These are phyloP conservation scores for Riparia riparia DNA, from an alignment of 2,113 vertebrate species.

Conservation along the genomic window DNA sequence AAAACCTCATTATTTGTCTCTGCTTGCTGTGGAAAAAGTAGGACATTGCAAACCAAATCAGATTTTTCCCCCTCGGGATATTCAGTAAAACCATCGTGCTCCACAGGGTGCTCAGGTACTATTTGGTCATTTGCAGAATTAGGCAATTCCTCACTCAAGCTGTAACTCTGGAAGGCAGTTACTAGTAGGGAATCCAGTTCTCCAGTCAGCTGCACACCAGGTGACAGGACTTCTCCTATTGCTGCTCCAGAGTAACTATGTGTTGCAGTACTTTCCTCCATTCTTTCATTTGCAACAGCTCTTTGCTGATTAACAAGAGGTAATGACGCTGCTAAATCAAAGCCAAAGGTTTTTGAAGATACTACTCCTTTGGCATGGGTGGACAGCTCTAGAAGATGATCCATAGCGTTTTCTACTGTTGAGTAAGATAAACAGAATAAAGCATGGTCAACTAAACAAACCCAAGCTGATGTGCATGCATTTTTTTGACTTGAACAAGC, in stretches of 20 bases:
- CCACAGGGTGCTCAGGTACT: not conserved
- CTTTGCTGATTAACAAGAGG: constrained; percentile 56
- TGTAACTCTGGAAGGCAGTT: constrained; percentile 77
- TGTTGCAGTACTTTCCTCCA: not conserved
- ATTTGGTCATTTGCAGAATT: constrained; percentile 52
- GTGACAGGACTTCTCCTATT: constrained; percentile 20
- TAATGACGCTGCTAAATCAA: constrained; percentile 79
- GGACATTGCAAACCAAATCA: constrained; percentile 9
- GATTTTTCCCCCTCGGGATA: constrained; percentile 68
- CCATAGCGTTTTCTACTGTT: constrained; percentile 93
- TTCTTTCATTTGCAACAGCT: constrained; percentile 4
- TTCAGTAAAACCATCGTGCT: not conserved
- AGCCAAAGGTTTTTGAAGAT: constrained; percentile 70
- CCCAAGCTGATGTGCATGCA: not conserved
- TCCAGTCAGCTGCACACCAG: constrained; percentile 74
- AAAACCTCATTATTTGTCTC: constrained; percentile 33
- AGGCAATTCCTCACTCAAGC: constrained; percentile 22
- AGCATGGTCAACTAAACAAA: constrained; percentile 5
- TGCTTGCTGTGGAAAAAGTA: constrained; percentile 40
- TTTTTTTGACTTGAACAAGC: not conserved
- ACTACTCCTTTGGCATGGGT: constrained; percentile 79
- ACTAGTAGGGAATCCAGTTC: constrained; percentile 85
- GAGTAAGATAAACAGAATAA: constrained; percentile 25
- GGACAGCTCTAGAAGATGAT: constrained; percentile 92
- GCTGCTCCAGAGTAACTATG: constrained; percentile 7